Evolutionary conservation across 2,888 invertebrate species (phyloP), one percentile per base, ranked within the genome.

Genomic region (Gandaritis pyraliata): DNA sequence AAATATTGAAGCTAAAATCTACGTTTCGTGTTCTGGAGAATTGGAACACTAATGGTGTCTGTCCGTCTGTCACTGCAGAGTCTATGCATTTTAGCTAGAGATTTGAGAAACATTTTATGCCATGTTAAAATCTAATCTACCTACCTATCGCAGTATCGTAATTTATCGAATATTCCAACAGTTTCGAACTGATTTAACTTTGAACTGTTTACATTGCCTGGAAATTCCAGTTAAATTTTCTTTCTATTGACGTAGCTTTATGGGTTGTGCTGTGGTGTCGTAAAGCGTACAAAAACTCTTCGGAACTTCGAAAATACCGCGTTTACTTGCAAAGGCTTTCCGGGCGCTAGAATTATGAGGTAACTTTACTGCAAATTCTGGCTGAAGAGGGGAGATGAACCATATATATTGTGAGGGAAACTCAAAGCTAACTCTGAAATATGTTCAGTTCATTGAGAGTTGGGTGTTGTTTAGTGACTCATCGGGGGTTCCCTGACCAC

Each of bases 251-350:
- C 0, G 43, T 50, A 54, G 53, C 53, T 54, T 16, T 49, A 39
- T 23, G 0, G 4, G 8, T 15, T 29, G 15, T 12, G 46, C 50
- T 51, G 33, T 36, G 23, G 7, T 66, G 60, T 77, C 77, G 72
- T 78, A 78, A 80, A 85, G 76, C 74, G 76, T 77, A 79, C 77
- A 83, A 82, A 86, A 84, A 81, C 76, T 74, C 66, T 73, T 76
- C 66, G 64, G 68, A 78, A 82, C 77, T 83, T 78, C 69, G 78
- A 81, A 83, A 82, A 84, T 85, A 82, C 82, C 74, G 71, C 80
- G 82, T 81, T 81, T 76, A 83, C 81, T 85, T 83, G 82, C 77
- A 78, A 83, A 86, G 82, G 81, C 80, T 82, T 86, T 83, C 82
- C 82, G 77, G 71, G 65, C 73, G 73, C 73, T 77, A 78, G 81